Percentiles rank a stretch among this genome's conserved stretches.
Conservation (phyloP, 2,113 vertebrate species). For the Prionailurus viverrinus region DNA sequence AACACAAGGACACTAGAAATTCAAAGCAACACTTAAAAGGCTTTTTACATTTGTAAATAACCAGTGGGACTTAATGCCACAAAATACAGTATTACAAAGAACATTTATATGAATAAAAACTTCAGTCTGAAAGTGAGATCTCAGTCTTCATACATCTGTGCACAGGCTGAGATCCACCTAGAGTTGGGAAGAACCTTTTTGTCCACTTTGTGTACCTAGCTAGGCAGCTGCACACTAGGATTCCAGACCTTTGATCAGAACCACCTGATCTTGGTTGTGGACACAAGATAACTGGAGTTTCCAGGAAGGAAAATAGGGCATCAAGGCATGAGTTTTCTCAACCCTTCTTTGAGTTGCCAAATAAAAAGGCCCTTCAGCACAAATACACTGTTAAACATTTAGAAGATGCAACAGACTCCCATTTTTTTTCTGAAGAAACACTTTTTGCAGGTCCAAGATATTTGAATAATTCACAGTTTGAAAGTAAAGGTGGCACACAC, state of each 20-base stretch:
- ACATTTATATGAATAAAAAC: slow-evolving; percentile 35
- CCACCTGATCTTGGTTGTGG: background rate
- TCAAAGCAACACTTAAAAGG: slow-evolving; percentile 71
- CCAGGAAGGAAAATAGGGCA: background rate
- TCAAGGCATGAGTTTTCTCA: background rate
- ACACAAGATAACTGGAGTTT: background rate
- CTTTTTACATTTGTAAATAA: slow-evolving; percentile 70
- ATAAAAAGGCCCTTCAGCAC: slow-evolving; percentile 50
- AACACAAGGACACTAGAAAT: slow-evolving; percentile 64
- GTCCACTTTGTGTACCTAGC: slow-evolving; percentile 71
- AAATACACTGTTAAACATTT: slow-evolving; percentile 41
- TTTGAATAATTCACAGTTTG: slow-evolving; percentile 68
- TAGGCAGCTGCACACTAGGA: slow-evolving; percentile 56
- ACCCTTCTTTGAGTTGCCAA: slow-evolving; percentile 28
- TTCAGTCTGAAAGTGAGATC: background rate
- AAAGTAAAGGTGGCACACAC: slow-evolving; percentile 67
- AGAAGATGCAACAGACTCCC: background rate
- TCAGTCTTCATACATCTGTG: slow-evolving; percentile 53
- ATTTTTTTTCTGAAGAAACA: slow-evolving; percentile 27
- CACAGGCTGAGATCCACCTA: slow-evolving; percentile 67
- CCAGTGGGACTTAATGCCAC: slow-evolving; percentile 67
- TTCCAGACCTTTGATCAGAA: background rate
- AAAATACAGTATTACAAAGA: slow-evolving; percentile 61
- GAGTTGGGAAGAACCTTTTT: slow-evolving; percentile 48
- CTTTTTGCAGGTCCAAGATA: background rate